These are phyloP conservation scores for Sebastes reedi DNA, from an alignment of 2,797 vertebrate genomes.

Conservation along the genomic window DNA sequence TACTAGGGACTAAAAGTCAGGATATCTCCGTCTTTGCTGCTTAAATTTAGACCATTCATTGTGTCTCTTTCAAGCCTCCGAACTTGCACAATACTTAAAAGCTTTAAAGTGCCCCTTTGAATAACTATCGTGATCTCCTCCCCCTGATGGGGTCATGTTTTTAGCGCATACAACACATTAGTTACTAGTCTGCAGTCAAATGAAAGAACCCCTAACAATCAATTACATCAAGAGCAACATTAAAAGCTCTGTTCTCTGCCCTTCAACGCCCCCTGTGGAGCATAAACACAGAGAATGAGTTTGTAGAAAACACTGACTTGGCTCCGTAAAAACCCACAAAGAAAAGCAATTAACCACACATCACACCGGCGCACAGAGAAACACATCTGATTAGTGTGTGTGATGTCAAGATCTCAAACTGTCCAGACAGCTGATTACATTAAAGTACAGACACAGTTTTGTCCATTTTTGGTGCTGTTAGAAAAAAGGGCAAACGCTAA, in stretches of 20 bases:
- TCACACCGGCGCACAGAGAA: slow-evolving; percentile 60
- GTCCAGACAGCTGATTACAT: slow-evolving; percentile 71
- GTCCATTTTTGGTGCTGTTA: slow-evolving; percentile 82
- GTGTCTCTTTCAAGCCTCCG: background rate
- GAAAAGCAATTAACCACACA: slow-evolving; percentile 72
- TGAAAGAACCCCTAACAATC: slow-evolving; percentile 51
- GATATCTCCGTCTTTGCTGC: background rate
- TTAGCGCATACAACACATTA: slow-evolving; percentile 30
- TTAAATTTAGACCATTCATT: background rate
- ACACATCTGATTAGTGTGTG: slow-evolving; percentile 37
- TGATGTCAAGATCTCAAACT: slow-evolving; percentile 65
- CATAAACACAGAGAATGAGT: slow-evolving; percentile 59
- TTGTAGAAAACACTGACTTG: slow-evolving; percentile 61
- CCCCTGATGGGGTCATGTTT: slow-evolving; percentile 13
- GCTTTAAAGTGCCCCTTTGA: background rate
- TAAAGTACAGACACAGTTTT: slow-evolving; percentile 72
- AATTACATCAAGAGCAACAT: slow-evolving; percentile 62
- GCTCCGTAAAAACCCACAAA: slow-evolving; percentile 63
- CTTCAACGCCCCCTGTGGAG: slow-evolving; percentile 45
- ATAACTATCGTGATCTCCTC: background rate
- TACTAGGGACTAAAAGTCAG: background rate
- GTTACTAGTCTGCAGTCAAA: slow-evolving; percentile 36
- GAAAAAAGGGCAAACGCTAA: slow-evolving; percentile 71
- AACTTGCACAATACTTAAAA: background rate
- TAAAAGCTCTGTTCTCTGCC: slow-evolving; percentile 48